These are phyloP conservation scores for Griposia aprilina DNA, from an alignment of 2,888 invertebrate genomes.

Conservation along the genomic window DNA sequence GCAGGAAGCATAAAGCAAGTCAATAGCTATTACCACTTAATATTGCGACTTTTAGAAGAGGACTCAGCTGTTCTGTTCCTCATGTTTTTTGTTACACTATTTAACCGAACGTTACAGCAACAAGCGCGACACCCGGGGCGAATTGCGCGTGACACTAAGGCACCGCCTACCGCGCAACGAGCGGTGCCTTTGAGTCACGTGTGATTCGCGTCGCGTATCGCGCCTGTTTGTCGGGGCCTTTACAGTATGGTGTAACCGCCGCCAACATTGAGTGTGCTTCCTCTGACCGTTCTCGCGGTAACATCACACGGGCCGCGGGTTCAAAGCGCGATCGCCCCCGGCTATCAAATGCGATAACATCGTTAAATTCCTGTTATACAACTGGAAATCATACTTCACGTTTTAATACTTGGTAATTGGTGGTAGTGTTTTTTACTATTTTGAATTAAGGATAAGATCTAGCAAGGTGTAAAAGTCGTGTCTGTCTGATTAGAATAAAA, in stretches of 20 bases:
- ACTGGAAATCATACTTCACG: slow-evolving; percentile 59
- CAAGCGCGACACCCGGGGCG: too few relatives aligned
- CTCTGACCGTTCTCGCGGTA: slow-evolving; percentile 75
- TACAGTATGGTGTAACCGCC: slow-evolving; percentile 71
- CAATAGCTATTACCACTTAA: background rate
- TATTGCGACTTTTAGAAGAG: background rate
- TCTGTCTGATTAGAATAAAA: slow-evolving; percentile 8
- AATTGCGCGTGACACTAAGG: too few relatives aligned
- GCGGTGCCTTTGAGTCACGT: too few relatives aligned
- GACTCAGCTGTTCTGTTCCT: background rate
- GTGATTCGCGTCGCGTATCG: too few relatives aligned
- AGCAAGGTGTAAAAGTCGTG: slow-evolving; percentile 49
- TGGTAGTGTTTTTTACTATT: slow-evolving; percentile 50
- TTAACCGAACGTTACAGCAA: background rate
- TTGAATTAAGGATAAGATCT: slow-evolving; percentile 48
- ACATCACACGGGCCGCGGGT: slow-evolving; percentile 81
- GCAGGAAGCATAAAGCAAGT: background rate
- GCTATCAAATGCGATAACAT: slow-evolving; percentile 68
- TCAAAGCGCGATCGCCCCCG: slow-evolving; percentile 79
- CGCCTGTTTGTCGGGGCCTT: background rate
- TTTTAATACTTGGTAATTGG: slow-evolving; percentile 63
- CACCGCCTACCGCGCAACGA: too few relatives aligned
- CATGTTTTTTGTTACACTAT: background rate
- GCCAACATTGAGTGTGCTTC: slow-evolving; percentile 71
- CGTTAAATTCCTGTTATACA: slow-evolving; percentile 59